Evolutionary conservation across 2,113 vertebrate genomes (phyloP).

Genomic region (Corydoras maculifer): DNA sequence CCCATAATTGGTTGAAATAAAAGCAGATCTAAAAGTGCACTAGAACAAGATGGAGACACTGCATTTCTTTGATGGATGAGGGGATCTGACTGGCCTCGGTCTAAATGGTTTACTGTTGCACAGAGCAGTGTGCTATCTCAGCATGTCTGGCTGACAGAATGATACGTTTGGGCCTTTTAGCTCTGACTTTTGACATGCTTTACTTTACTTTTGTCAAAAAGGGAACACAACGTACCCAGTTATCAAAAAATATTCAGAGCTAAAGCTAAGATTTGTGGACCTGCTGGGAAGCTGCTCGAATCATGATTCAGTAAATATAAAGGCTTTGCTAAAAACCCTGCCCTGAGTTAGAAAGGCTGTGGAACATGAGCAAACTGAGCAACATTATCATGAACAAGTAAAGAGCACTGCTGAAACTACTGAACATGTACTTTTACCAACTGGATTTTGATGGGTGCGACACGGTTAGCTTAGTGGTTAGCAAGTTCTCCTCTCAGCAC

Average conservation of each 20-base stretch:
- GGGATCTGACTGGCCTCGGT: slow-evolving; percentile 10
- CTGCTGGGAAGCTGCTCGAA: neutral
- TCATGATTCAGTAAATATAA: neutral
- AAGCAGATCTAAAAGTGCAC: slow-evolving; percentile 20
- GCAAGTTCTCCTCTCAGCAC: too few species aligned
- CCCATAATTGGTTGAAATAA: neutral
- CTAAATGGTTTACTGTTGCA: slow-evolving; percentile 12
- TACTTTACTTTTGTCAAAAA: neutral
- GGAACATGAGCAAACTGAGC: too few species aligned
- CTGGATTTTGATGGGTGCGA: too few species aligned
- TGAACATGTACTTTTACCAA: too few species aligned
- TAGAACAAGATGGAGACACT: slow-evolving; percentile 15
- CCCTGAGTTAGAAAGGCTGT: too few species aligned
- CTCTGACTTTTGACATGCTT: slow-evolving; percentile 12
- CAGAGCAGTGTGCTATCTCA: slow-evolving; percentile 8
- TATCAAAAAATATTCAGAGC: neutral
- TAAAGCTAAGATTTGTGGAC: neutral
- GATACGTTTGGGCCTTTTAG: slow-evolving; percentile 26
- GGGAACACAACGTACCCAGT: neutral
- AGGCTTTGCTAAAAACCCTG: neutral
- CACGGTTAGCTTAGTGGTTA: too few species aligned
- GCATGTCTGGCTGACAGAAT: neutral
- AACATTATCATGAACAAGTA: neutral
- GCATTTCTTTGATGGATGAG: slow-evolving; percentile 28
- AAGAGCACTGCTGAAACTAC: neutral